A percentile compares a stretch with the other conserved stretches of the same genome.
Conservation (phyloP, 2,113 vertebrate species). For the Nicator chloris region DNA sequence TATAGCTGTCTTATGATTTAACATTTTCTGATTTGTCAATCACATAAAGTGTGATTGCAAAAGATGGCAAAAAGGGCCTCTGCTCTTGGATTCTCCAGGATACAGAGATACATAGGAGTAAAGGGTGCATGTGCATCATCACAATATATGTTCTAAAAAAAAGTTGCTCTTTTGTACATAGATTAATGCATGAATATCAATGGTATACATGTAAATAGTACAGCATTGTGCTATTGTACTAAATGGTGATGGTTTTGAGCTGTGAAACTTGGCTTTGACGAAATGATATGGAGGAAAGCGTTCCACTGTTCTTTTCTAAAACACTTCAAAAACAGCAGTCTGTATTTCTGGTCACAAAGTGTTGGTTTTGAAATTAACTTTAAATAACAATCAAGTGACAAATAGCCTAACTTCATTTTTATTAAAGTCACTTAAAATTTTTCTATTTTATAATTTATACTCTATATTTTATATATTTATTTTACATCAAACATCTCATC, state of each 20-base stretch:
- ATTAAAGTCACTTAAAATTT: neutral
- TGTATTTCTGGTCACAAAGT: neutral
- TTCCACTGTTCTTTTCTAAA: neutral
- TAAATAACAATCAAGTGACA: neutral
- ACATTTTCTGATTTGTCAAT: slow-evolving; percentile 67
- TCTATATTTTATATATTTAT: neutral
- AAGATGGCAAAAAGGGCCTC: neutral
- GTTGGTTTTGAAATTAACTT: neutral
- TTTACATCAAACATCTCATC: neutral
- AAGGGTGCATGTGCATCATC: neutral
- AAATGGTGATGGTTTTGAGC: neutral
- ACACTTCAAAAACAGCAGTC: neutral
- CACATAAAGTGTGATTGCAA: slow-evolving; percentile 40
- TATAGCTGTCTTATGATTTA: slow-evolving; percentile 60
- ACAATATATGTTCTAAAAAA: neutral
- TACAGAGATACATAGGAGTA: neutral
- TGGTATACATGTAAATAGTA: neutral
- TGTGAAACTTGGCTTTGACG: neutral
- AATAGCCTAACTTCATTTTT: neutral
- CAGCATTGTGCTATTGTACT: neutral
- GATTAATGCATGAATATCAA: neutral
- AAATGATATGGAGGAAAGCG: neutral
- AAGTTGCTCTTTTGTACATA: neutral
- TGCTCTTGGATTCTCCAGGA: neutral
- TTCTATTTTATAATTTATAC: neutral